These are phyloP conservation scores for Bilobella aurantiaca DNA, from an alignment of 1,140 invertebrate genomes.

Conservation along the genomic window DNA sequence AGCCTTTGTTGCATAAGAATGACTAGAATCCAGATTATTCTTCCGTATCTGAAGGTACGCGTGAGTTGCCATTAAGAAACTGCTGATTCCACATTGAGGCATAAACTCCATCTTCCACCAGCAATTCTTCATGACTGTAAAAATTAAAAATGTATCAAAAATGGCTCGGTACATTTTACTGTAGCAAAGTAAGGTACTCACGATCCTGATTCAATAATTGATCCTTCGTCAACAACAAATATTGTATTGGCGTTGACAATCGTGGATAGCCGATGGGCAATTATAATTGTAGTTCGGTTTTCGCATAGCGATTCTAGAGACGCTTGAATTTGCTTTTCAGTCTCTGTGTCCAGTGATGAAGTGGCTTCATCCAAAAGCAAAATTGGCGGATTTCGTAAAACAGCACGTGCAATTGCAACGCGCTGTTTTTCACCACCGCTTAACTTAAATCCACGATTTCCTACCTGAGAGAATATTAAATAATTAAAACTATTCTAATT, in stretches of 20 bases:
- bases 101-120: constrained; percentile 40
- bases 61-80: too few species aligned
- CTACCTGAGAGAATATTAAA: constrained; percentile 48
- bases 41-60: too few species aligned
- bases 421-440: constrained; percentile 52
- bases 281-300: constrained; percentile 47
- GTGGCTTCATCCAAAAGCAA: constrained; percentile 45
- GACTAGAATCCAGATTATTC: too few species aligned
- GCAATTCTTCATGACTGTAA: constrained; percentile 41
- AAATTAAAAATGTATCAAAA: constrained; percentile 29
- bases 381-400: constrained; percentile 45
- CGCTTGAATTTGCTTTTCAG: constrained; percentile 66
- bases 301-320: constrained; percentile 41
- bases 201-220: constrained; percentile 47
- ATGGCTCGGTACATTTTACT: background rate
- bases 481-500: background rate
- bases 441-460: constrained; percentile 64
- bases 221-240: constrained; percentile 46
- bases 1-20: too few species aligned
- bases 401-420: constrained; percentile 46
- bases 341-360: constrained; percentile 54
- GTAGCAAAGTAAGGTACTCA: constrained; percentile 34
- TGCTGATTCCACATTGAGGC: constrained; percentile 46
- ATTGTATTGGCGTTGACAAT: constrained; percentile 49
- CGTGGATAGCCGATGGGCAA: constrained; percentile 49